phyloP scores from a whole-genome alignment of 2,113 vertebrate species.

The Percina caprodes region DNA sequence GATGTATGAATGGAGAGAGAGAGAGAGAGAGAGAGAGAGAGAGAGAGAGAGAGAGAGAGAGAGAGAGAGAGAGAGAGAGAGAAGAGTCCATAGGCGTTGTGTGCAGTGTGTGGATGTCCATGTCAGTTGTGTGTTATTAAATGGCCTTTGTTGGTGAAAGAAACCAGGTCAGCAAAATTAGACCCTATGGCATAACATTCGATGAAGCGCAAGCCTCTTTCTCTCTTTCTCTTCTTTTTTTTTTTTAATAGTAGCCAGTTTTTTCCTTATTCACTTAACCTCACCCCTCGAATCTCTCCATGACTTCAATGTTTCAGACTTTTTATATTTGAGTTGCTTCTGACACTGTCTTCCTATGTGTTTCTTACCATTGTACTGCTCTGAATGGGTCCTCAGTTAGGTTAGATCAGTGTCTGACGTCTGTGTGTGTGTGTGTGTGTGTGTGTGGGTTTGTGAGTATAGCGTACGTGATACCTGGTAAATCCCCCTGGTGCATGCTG shows the following conservation, averaged over 20 bases:
- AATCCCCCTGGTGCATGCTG: constrained; percentile 32
- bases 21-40: too few relatives aligned
- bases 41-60: not conserved
- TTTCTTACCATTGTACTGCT: constrained; percentile 8
- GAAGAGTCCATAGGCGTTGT: constrained; percentile 31
- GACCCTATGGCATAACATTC: constrained; percentile 62
- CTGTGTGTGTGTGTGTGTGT: constrained; percentile 2
- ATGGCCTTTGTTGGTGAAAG: constrained; percentile 65
- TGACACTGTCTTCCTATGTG: constrained; percentile 17
- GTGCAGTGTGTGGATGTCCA: constrained; percentile 29
- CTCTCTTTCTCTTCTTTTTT: constrained; percentile 38
- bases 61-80: not conserved
- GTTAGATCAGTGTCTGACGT: constrained; percentile 32
- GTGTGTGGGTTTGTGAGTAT: not conserved
- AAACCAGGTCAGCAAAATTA: constrained; percentile 81
- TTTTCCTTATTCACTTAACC: constrained; percentile 41
- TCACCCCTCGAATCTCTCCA: not conserved
- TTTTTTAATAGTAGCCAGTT: constrained; percentile 35
- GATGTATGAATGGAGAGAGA: not conserved
- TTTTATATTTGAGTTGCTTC: constrained; percentile 26
- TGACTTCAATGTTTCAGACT: constrained; percentile 18
- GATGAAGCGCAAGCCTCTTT: constrained; percentile 58
- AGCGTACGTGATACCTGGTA: constrained; percentile 46
- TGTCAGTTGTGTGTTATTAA: constrained; percentile 58
- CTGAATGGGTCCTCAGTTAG: constrained; percentile 6